Base-by-base conservation (phyloP, 2,888 invertebrate genomes). In the Microplitis manilae region DNA sequence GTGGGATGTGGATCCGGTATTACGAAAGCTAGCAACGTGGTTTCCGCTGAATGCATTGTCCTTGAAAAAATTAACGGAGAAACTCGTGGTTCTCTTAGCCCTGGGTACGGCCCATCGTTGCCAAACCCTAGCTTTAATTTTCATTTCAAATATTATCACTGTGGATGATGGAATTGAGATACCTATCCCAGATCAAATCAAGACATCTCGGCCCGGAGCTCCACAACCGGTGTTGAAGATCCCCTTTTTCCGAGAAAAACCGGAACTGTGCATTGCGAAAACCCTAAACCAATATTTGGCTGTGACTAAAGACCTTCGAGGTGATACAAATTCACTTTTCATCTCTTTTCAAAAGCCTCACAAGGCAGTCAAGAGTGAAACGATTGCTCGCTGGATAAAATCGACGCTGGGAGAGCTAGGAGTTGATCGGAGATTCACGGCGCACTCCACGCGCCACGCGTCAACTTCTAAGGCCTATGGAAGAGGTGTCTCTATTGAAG, bases 381-480 rank as follows among this genome's bases (percentile, higher is more conserved):
- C 77, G 40, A 73, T 80, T 39, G 20, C 60, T n/a, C 60, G 78
- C 5, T 80, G 77, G 77, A 64, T 78, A 38, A 62, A 73, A 7
- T 9, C 9, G 15, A 41, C 77, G 17, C 67, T 78, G 0, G 15
- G 17, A n/a, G 41, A 68, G 39, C 77, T 72, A 17, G 59, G 73
- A 1, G 60, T 78, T 5, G 59, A 39, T 4, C 41, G 62, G 0
- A 64, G 40, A 39, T 75, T 76, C 59, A 68, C 68, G 2, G 75
- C 77, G 7, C 77, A 80, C 59, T 75, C 73, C 20, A 78, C 79
- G 5, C 17, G 80, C 5, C 80, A 80, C 61, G 79, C 75, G 38
- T 73, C 79, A 2, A 78, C 77, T 0, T 80, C 80, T n/a, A 41
- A 30, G 5, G 79, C 80, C 1, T 65, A 72, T n/a, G 38, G 69